Conservation (phyloP, 2,888 invertebrate genomes). For the Ctenicera cuprea region DNA sequence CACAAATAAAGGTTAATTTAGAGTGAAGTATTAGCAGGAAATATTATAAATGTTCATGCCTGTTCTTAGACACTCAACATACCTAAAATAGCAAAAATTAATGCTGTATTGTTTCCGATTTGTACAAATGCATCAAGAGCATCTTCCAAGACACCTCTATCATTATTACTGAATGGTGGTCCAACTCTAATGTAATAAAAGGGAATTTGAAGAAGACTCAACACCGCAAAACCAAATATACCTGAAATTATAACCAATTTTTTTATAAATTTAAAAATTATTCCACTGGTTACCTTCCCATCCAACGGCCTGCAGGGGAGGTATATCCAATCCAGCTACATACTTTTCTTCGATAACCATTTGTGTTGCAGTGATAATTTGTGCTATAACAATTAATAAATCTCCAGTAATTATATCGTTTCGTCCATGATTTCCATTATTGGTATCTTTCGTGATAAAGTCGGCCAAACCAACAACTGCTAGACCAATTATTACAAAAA, state of each 20-base stretch:
- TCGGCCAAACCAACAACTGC: slow-evolving; percentile 85
- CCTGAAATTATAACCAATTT: slow-evolving; percentile 66
- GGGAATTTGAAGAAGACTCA: slow-evolving; percentile 80
- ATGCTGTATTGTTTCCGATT: slow-evolving; percentile 79
- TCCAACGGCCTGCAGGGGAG: slow-evolving; percentile 93
- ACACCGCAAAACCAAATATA: slow-evolving; percentile 81
- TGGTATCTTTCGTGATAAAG: slow-evolving; percentile 73
- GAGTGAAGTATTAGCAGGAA: no score
- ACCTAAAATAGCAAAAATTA: slow-evolving; percentile 78
- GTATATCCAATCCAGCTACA: slow-evolving; percentile 88
- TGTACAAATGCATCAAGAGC: slow-evolving; percentile 89
- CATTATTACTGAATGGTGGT: slow-evolving; percentile 85
- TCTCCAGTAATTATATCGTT: slow-evolving; percentile 91
- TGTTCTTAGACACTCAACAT: not conserved
- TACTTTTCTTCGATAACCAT: slow-evolving; percentile 97
- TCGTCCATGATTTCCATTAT: slow-evolving; percentile 71
- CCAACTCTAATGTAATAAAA: slow-evolving; percentile 89
- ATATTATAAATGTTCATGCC: not conserved
- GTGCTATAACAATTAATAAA: slow-evolving; percentile 83
- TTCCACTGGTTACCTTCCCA: slow-evolving; percentile 84
- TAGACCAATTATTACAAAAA: slow-evolving; percentile 82
- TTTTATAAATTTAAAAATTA: slow-evolving; percentile 35
- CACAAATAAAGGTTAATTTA: no score
- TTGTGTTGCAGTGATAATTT: slow-evolving; percentile 90
- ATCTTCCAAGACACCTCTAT: slow-evolving; percentile 87